Conservation (phyloP, 2,113 vertebrate genomes). For the Chamaea fasciata region DNA sequence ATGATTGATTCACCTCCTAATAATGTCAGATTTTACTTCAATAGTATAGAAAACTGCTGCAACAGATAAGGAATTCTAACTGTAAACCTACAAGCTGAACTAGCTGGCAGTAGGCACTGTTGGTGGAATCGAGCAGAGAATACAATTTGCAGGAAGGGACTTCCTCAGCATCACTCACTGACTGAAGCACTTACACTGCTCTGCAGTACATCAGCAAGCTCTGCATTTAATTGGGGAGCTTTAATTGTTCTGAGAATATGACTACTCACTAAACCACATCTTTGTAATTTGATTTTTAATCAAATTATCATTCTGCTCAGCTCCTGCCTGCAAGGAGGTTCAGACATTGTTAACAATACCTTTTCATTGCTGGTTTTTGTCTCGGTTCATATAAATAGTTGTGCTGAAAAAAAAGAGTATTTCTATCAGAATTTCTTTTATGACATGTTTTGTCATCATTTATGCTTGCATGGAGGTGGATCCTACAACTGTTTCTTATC, state of each 20-base stretch:
- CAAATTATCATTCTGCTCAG: background rate
- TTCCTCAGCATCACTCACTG: background rate
- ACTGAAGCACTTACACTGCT: background rate
- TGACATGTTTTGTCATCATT: background rate
- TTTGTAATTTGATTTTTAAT: background rate
- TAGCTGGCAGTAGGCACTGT: background rate
- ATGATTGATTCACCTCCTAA: background rate
- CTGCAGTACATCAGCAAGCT: background rate
- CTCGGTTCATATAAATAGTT: background rate
- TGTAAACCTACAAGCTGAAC: background rate
- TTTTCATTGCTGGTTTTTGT: background rate
- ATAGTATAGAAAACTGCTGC: background rate
- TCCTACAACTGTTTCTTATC: background rate
- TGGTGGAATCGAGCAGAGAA: background rate
- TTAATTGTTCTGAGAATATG: background rate
- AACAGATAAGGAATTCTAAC: background rate
- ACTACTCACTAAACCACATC: background rate
- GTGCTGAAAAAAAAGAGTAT: background rate
- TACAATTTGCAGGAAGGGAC: background rate
- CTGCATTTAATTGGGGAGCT: background rate
- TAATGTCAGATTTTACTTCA: background rate
- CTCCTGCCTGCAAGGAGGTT: background rate
- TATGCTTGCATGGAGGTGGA: background rate
- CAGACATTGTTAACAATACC: background rate
- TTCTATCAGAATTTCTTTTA: background rate